phyloP scores from a whole-genome alignment of 2,888 invertebrate species.

The Orchestes rusci region DNA sequence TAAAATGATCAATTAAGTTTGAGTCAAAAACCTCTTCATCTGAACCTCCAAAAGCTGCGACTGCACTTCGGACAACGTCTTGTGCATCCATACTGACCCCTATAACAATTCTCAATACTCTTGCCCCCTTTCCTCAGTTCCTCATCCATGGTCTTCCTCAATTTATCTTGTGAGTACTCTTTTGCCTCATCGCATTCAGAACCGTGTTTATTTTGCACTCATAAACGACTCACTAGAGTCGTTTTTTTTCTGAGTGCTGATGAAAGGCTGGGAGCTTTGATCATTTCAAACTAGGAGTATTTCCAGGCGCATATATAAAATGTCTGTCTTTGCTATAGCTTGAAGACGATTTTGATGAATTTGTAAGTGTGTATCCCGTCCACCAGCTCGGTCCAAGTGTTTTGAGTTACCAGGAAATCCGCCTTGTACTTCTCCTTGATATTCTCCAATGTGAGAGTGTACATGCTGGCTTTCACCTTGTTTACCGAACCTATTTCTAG shows the following conservation, averaged over 20 bases:
- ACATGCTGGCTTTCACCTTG: constrained; percentile 26
- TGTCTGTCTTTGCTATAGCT: constrained; percentile 35
- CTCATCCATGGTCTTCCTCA: constrained; percentile 25
- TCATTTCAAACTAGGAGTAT: constrained; percentile 28
- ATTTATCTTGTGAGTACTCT: constrained; percentile 27
- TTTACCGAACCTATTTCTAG: constrained; percentile 20
- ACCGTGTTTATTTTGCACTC: constrained; percentile 31
- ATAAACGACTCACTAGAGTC: constrained; percentile 6
- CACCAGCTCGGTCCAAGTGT: constrained; percentile 31
- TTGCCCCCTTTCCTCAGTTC: constrained; percentile 26
- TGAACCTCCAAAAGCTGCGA: constrained; percentile 32
- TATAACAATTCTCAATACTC: constrained; percentile 27
- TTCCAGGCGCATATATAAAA: constrained; percentile 30
- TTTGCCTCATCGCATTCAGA: constrained; percentile 34
- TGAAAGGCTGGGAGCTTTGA: constrained; percentile 31
- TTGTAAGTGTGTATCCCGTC: constrained; percentile 26
- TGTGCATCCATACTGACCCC: constrained; percentile 30
- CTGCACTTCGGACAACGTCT: constrained; percentile 23
- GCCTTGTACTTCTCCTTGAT: constrained; percentile 20
- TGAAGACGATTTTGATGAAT: constrained; percentile 29
- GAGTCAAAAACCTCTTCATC: constrained; percentile 30
- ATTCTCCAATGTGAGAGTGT: constrained; percentile 28
- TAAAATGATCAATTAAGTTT: constrained; percentile 28
- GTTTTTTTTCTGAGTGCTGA: constrained; percentile 19
- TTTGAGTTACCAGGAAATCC: constrained; percentile 22